Conservation (phyloP, 2,888 invertebrate species). For the Chymomyza procnemis region DNA sequence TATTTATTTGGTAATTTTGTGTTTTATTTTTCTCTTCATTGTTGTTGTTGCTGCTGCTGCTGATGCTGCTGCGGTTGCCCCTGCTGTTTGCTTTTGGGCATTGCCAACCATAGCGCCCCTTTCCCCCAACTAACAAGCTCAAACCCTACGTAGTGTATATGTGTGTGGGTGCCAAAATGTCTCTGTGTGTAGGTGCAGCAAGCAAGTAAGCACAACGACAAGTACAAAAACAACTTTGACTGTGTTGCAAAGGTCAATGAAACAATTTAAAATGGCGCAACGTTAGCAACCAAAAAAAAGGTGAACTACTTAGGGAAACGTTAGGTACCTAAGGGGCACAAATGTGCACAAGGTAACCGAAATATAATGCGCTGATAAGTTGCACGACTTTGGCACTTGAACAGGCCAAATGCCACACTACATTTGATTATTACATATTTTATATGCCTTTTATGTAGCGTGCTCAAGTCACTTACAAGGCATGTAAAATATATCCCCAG, state of each 20-base stretch:
- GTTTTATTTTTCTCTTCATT: constrained; percentile 53
- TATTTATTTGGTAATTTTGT: constrained; percentile 72
- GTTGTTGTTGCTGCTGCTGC: constrained; percentile 39
- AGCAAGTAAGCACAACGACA: no score
- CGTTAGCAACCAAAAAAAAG: constrained; percentile 24
- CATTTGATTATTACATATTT: background rate
- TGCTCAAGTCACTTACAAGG: background rate
- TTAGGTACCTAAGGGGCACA: background rate
- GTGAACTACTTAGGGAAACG: constrained; percentile 1
- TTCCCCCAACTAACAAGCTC: background rate
- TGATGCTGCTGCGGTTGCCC: constrained; percentile 14
- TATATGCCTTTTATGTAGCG: no score
- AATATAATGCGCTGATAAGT: constrained; percentile 22
- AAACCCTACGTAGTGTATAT: constrained; percentile 13
- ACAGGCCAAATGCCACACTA: background rate
- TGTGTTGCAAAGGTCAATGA: constrained; percentile 62
- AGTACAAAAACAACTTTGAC: background rate
- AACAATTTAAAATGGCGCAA: constrained; percentile 57
- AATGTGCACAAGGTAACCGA: constrained; percentile 4
- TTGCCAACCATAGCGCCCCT: constrained; percentile 28
- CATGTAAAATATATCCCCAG: no score
- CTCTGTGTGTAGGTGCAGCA: constrained; percentile 4
- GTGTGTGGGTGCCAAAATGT: constrained; percentile 13
- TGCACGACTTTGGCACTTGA: constrained; percentile 10
- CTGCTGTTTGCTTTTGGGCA: constrained; percentile 61